Conservation (phyloP, 2,888 invertebrate genomes). For the Drosophila mettleri region DNA sequence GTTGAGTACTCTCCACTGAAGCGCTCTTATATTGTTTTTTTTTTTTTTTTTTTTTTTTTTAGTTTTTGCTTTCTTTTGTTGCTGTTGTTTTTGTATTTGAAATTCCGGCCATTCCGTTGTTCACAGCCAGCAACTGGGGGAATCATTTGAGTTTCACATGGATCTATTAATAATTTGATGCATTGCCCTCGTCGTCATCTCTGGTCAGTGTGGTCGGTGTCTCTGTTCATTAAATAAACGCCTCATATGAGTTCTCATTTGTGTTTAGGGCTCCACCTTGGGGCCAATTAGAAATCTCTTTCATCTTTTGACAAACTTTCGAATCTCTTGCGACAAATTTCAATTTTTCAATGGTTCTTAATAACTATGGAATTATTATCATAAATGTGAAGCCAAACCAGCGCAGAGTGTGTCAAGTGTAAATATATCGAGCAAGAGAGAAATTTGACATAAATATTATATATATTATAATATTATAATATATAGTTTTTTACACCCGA, state of each 20-base stretch:
- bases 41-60: slow-evolving; percentile 2
- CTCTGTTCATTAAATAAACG: slow-evolving; percentile 18
- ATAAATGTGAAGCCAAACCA: too few relatives aligned
- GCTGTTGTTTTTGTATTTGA: slow-evolving; percentile 22
- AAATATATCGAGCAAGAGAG: too few relatives aligned
- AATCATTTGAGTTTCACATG: slow-evolving; percentile 33
- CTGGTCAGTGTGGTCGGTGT: slow-evolving; percentile 29
- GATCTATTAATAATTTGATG: slow-evolving; percentile 69
- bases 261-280: not conserved
- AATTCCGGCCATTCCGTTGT: slow-evolving; percentile 52
- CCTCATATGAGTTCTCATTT: slow-evolving; percentile 4
- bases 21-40: not conserved
- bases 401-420: too few relatives aligned
- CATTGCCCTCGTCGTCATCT: slow-evolving; percentile 52
- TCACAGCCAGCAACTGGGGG: slow-evolving; percentile 17
- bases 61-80: not conserved
- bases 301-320: slow-evolving; percentile 35
- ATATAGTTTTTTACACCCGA: too few relatives aligned
- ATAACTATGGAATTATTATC: too few relatives aligned
- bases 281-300: slow-evolving; percentile 36
- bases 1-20: not conserved
- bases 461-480: too few relatives aligned
- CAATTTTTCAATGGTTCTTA: not conserved
- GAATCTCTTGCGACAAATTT: slow-evolving; percentile 12
- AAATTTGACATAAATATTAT: too few relatives aligned